Conservation (phyloP, 2,797 vertebrate genomes). For the Acipenser ruthenus region DNA sequence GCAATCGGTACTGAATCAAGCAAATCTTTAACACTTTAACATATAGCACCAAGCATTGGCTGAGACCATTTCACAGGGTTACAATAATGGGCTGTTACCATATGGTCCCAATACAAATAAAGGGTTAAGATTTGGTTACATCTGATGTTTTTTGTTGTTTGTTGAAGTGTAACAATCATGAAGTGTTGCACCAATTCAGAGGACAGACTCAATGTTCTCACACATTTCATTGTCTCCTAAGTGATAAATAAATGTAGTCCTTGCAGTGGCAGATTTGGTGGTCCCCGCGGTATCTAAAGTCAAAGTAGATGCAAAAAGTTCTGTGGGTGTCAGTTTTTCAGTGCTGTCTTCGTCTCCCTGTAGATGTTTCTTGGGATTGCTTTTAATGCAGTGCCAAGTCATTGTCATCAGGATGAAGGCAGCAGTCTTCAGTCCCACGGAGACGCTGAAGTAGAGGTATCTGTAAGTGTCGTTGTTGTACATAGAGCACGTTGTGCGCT, state of each 20-base stretch:
- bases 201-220: constrained; percentile 19
- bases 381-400: constrained; percentile 17
- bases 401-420: constrained; percentile 17
- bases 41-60: no score
- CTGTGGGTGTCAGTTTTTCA: constrained; percentile 14
- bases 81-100: no score
- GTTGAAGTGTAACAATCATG: not conserved
- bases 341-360: constrained; percentile 15
- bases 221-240: constrained; percentile 20
- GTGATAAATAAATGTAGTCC: constrained; percentile 19
- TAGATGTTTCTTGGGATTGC: constrained; percentile 15
- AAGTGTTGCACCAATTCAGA: constrained; percentile 4
- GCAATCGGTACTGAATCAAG: no score
- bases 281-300: constrained; percentile 11
- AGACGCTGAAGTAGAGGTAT: constrained; percentile 19
- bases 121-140: no score
- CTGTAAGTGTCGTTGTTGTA: constrained; percentile 16
- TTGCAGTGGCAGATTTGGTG: constrained; percentile 9
- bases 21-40: no score
- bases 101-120: no score
- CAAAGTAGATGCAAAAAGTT: constrained; percentile 17
- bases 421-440: constrained; percentile 13
- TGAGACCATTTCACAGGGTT: no score
- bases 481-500: constrained; percentile 14
- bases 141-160: no score